Evolutionary conservation across 1,140 invertebrate species (phyloP), one percentile per base, ranked within the genome.

Genomic region (Drosophila ficusphila): DNA sequence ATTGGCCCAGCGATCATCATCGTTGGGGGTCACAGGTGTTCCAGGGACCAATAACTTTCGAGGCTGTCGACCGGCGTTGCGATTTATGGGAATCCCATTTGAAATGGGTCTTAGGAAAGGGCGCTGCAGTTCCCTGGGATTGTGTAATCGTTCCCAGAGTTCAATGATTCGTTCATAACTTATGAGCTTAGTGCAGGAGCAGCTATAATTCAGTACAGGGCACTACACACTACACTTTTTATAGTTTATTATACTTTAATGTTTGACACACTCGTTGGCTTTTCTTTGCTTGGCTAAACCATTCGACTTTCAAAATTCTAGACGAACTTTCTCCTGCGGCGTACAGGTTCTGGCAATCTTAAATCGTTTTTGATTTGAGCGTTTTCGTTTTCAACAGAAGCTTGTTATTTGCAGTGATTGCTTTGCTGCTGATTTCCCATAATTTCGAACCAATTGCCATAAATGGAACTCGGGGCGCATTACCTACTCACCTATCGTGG

Each of bases 331-430:
- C 56, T 60, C 47, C 31, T 11, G 5, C 33, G 18, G 44, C 44
- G 4, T 14, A 18, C 14, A 48, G 27, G 46, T 54, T 54, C 47
- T 12, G 11, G 7, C 16, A 33, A 29, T 49, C 18, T 3, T 8
- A 11, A 33, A 36, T 51, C 58, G 52, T 16, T 58, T 58, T 57
- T 6, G 52, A 21, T 58, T 58, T 57, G 9, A 61, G 56, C 62
- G 44, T 49, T 79, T 79, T 79, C 77, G 54, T 79, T 81, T 81
- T 83, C 74, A 74, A 74, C 69, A 67, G 67, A 69, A 75, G 51
- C 58, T 60, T 54, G 69, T 76, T 79, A 83, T 82, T 82, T 82
- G 69, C 64, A 78, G 36, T 83, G 74, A 82, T 82, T 82, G 75
- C 79, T 74, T 57, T 39, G 51, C 38, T 72, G 67, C 53, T 67